Conservation (phyloP, 1,140 invertebrate species). For the Brachionus asplanchnoidis region DNA sequence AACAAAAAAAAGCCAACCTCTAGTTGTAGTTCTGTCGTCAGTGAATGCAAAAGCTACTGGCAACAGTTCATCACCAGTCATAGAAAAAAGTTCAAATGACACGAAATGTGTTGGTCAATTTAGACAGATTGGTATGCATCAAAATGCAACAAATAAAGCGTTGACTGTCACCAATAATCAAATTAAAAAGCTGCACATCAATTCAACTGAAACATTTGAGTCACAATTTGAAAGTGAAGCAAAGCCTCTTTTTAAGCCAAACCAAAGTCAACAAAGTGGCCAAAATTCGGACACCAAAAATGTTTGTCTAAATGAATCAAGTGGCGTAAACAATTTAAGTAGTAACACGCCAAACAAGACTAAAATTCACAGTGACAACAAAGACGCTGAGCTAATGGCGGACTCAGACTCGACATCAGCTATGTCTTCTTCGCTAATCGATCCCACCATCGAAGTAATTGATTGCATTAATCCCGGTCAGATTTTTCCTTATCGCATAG, state of each 20-base stretch:
- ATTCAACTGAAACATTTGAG: neutral
- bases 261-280: neutral
- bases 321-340: neutral
- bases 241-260: neutral
- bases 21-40: slow-evolving; percentile 4
- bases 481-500: slow-evolving; percentile 26
- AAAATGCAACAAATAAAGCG: neutral
- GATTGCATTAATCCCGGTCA: slow-evolving; percentile 39
- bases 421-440: neutral
- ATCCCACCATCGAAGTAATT: neutral
- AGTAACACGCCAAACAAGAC: neutral
- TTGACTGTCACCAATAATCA: neutral
- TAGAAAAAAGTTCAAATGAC: neutral
- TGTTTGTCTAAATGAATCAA: neutral
- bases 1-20: neutral
- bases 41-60: neutral
- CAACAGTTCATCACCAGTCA: neutral
- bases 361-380: neutral
- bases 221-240: neutral
- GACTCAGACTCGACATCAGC: neutral
- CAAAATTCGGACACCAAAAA: neutral
- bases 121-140: neutral
- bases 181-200: neutral
- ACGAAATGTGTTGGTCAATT: neutral
- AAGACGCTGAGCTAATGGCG: neutral